Conservation (phyloP, 2,113 vertebrate genomes). For the Marmota flaviventris region DNA sequence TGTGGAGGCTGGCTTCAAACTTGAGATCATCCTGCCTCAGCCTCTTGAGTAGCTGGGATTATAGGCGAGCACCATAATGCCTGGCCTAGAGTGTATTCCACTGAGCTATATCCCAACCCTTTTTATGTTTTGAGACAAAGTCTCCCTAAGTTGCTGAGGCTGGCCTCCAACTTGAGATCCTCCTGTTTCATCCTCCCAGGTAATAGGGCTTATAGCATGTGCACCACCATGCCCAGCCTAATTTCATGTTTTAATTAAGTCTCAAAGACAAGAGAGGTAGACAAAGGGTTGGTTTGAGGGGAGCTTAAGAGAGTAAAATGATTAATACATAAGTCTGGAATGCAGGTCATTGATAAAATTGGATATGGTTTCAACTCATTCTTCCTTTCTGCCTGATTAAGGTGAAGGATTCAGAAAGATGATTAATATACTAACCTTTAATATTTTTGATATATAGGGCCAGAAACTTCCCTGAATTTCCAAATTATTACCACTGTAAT, state of each 20-base stretch:
- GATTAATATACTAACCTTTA: not conserved
- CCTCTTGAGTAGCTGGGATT: not conserved
- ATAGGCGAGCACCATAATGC: not conserved
- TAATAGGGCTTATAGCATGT: not conserved
- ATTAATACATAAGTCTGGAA: slow-evolving; percentile 27
- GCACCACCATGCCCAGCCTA: not conserved
- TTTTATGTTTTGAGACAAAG: not conserved
- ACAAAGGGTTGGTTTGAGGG: not conserved
- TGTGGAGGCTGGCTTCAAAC: not conserved
- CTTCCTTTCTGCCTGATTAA: not conserved
- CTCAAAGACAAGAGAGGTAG: not conserved
- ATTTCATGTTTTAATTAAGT: not conserved
- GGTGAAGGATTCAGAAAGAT: not conserved
- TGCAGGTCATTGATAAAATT: slow-evolving; percentile 34
- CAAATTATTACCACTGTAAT: slow-evolving; percentile 5
- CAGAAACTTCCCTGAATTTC: not conserved
- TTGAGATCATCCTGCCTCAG: not conserved
- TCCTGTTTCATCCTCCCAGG: not conserved
- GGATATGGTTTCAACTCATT: not conserved
- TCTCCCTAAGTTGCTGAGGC: not conserved
- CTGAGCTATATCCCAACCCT: not conserved
- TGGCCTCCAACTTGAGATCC: not conserved
- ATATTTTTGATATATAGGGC: not conserved
- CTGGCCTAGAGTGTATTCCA: too few species aligned
- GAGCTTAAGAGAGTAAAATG: slow-evolving; percentile 19